Percentiles rank a stretch among this genome's conserved stretches.
Evolutionary conservation across 2,113 vertebrate species (phyloP).

Genomic region (Condylura cristata): DNA sequence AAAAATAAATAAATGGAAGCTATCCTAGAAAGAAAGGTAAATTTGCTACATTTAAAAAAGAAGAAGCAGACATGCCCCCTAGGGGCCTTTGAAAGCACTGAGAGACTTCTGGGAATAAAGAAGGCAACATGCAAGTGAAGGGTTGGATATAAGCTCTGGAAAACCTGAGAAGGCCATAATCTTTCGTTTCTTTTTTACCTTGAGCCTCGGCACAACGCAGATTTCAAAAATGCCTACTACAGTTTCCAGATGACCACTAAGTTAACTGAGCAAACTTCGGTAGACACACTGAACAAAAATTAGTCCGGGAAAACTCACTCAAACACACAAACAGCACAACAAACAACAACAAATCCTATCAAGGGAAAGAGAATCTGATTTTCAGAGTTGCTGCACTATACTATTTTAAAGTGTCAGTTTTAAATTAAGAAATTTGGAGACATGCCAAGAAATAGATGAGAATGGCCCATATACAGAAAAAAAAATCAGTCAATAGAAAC

Average conservation of each 20-base stretch:
- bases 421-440: background rate
- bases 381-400: background rate
- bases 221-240: background rate
- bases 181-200: background rate
- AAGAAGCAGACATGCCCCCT: background rate
- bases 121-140: background rate
- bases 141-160: background rate
- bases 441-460: background rate
- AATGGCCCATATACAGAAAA: background rate
- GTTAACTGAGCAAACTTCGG: background rate
- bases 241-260: conserved; percentile 18
- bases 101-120: background rate
- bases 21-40: background rate
- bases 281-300: background rate
- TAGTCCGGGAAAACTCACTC: background rate
- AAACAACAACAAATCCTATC: background rate
- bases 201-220: conserved; percentile 19
- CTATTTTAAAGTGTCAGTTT: conserved; percentile 3
- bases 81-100: background rate
- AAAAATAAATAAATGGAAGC: background rate
- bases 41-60: background rate
- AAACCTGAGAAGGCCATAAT: background rate
- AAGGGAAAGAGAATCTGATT: background rate
- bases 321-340: conserved; percentile 15
- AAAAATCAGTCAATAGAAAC: background rate